Evolutionary conservation across 1,140 invertebrate species (phyloP), one percentile per base, ranked within the genome.

Genomic region (Saccostrea cuccullata): DNA sequence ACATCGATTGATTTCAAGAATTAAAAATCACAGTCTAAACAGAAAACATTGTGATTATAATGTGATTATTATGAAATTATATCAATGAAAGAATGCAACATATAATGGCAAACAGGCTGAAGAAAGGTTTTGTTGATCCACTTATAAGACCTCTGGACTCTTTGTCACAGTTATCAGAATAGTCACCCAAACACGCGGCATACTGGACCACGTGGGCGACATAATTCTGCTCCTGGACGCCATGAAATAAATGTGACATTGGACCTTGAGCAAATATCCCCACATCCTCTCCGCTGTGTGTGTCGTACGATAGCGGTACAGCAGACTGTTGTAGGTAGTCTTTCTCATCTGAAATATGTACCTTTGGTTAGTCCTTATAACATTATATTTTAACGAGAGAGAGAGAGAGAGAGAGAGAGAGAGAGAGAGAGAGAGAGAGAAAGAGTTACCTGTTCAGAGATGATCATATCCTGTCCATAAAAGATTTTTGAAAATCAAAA

Each of bases 141-240:
- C 70, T 36, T 8, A 8, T 30, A 30, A 23, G 11, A 11, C n/a
- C 26, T 77, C 70, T 77, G 11, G 23, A 26, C 3, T 77, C 26
- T 36, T 77, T 77, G 26, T 36, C 26, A 77, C 70, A 77, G 15
- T 77, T 20, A 6, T 84, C 47, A 20, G 40, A n/a, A 84, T 90
- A 90, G 20, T 90, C 86, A 0, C 94, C 94, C 26, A 95, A 92
- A 87, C 95, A 95, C 11, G 94, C 90, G 15, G 95, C 94, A 86
- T 95, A 95, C 11, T 96, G 96, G 82, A 99, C 97, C 0, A 97
- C 97, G 93, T 98, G 97, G 13, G 97, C 97, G 5, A 99, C 97
- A 93, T 98, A 98, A 91, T 97, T 97, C 93, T 99, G 98, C 94
- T 99, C 98, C 92, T 98, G 98, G 0, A 98, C 97, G 30, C 96